Evolutionary conservation across 2,113 vertebrate genomes (phyloP).

Genomic region (Callocephalon fimbriatum): DNA sequence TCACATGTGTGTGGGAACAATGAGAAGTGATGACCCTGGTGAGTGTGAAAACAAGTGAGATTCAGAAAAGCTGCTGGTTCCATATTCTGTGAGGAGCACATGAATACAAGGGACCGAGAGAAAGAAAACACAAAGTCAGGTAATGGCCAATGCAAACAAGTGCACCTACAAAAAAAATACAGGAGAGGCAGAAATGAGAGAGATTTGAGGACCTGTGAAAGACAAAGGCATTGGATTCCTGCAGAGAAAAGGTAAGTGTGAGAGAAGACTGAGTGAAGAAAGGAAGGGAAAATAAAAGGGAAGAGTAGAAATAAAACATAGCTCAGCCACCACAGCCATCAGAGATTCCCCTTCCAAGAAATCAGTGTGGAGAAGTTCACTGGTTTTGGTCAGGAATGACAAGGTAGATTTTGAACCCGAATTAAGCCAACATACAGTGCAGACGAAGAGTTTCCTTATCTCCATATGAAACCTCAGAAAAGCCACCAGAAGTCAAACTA

Average conservation of each 20-base stretch:
- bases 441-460: neutral
- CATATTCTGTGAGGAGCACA: neutral
- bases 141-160: neutral
- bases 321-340: neutral
- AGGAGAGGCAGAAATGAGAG: neutral
- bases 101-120: neutral
- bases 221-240: neutral
- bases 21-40: neutral
- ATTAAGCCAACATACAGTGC: neutral
- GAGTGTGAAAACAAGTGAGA: conserved; percentile 14
- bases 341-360: neutral
- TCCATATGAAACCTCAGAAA: neutral
- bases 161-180: neutral
- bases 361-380: fast-evolving
- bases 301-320: neutral
- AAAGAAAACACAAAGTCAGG: neutral
- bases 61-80: neutral
- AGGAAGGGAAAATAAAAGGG: neutral
- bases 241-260: neutral
- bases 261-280: neutral
- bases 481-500: neutral
- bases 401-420: neutral
- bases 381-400: neutral
- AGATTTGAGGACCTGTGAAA: neutral
- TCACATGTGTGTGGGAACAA: neutral